A percentile compares a stretch with the other conserved stretches of the same genome.
Conservation (phyloP, 2,113 vertebrate genomes). For the Cichladusa arquata region DNA sequence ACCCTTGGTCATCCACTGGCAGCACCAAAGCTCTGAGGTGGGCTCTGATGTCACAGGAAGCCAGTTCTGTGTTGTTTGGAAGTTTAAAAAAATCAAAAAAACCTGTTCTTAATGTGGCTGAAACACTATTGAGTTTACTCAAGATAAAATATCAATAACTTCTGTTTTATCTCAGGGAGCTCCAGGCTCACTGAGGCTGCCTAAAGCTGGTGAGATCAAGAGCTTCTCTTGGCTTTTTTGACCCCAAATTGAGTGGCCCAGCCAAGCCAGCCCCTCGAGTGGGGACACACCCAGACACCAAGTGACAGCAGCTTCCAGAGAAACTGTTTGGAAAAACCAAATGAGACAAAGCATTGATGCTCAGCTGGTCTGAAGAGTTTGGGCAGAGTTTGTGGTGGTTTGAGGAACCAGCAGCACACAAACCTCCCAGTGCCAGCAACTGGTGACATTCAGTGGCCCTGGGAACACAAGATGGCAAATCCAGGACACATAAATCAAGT, state of each 20-base stretch:
- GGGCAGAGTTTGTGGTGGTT: background rate
- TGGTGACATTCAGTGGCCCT: background rate
- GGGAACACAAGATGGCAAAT: background rate
- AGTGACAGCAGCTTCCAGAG: accelerated
- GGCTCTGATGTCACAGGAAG: background rate
- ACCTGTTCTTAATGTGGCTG: background rate
- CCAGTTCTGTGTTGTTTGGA: background rate
- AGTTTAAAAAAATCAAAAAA: background rate
- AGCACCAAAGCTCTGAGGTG: background rate
- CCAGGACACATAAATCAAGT: background rate
- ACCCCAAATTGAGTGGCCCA: background rate
- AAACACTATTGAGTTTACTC: background rate
- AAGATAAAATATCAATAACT: background rate
- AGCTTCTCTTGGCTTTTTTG: background rate
- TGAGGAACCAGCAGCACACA: background rate
- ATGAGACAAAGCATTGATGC: accelerated
- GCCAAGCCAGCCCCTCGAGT: background rate
- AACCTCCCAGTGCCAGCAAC: background rate
- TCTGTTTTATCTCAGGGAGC: background rate
- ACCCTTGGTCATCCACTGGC: accelerated
- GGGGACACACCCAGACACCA: background rate
- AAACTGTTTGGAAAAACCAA: background rate
- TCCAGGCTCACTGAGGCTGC: background rate
- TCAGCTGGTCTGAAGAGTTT: background rate
- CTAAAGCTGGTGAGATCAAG: background rate